Conservation (phyloP, 2,113 vertebrate species). For the Butorides virescens region DNA sequence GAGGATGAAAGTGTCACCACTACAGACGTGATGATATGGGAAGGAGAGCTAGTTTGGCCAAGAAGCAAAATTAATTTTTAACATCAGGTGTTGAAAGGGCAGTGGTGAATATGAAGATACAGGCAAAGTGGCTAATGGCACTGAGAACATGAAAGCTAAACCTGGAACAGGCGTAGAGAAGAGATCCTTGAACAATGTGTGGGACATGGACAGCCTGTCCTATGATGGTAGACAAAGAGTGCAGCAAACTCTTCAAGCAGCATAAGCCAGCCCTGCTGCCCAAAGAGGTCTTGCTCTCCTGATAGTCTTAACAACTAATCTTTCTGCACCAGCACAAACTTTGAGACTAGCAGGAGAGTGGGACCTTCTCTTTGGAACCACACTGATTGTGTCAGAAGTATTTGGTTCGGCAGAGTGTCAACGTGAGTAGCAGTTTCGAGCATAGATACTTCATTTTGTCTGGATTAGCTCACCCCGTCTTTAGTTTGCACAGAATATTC, state of each 20-base stretch:
- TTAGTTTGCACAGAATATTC: neutral
- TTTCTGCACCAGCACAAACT: neutral
- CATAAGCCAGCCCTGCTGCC: neutral
- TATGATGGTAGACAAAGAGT: neutral
- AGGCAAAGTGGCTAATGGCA: neutral
- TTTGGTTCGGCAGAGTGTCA: neutral
- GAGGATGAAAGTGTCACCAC: neutral
- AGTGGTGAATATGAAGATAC: neutral
- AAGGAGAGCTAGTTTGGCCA: neutral
- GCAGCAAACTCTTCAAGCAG: neutral
- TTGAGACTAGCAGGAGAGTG: neutral
- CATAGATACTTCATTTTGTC: neutral
- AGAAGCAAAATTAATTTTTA: neutral
- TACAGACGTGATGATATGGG: neutral
- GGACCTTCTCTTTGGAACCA: neutral
- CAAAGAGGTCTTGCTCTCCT: neutral
- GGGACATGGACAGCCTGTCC: neutral
- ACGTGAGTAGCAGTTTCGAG: neutral
- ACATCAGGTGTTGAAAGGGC: neutral
- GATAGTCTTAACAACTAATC: neutral
- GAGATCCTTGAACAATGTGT: neutral
- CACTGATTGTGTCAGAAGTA: neutral
- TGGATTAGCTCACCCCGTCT: neutral
- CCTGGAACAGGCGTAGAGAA: neutral
- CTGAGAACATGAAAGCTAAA: neutral